Percentiles rank a stretch among this genome's conserved stretches.
phyloP scores from a whole-genome alignment of 2,797 vertebrate species.

The Hoplostethus atlanticus region DNA sequence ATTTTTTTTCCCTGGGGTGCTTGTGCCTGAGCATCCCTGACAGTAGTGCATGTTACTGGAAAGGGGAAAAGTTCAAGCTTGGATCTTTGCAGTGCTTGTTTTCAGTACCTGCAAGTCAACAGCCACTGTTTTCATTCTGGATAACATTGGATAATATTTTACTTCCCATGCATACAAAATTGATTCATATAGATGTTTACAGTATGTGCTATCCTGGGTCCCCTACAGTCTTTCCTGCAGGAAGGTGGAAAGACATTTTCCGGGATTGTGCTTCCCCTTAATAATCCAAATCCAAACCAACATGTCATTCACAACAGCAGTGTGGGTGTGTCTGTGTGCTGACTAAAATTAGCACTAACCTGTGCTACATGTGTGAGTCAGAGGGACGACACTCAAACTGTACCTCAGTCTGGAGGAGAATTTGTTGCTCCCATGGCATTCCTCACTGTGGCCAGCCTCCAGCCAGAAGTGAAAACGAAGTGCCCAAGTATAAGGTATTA shows the following conservation, averaged over 20 bases:
- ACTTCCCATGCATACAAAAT: not conserved
- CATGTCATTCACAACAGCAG: slow-evolving; percentile 27
- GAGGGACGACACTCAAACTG: too few species aligned
- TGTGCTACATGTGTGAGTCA: too few species aligned
- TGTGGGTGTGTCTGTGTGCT: not conserved
- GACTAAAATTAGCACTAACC: too few species aligned
- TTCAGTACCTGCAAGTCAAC: not conserved
- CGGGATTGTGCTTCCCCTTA: not conserved
- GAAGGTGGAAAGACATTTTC: not conserved
- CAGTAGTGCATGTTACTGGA: not conserved
- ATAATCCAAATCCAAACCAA: slow-evolving; percentile 25
- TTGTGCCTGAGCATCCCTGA: not conserved
- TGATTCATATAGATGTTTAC: not conserved
- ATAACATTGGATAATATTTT: not conserved
- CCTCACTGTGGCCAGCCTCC: not conserved
- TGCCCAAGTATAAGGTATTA: not conserved
- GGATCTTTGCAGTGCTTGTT: not conserved
- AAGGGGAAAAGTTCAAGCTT: not conserved
- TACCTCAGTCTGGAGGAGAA: not conserved
- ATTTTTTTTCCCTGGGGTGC: not conserved
- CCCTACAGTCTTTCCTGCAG: not conserved
- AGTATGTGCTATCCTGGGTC: not conserved
- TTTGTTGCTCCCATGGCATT: not conserved
- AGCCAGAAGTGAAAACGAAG: not conserved
- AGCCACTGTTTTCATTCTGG: not conserved